A percentile compares a stretch with the other conserved stretches of the same genome.
Conservation (phyloP, 2,888 invertebrate species). For the Lasioglossum morio region DNA sequence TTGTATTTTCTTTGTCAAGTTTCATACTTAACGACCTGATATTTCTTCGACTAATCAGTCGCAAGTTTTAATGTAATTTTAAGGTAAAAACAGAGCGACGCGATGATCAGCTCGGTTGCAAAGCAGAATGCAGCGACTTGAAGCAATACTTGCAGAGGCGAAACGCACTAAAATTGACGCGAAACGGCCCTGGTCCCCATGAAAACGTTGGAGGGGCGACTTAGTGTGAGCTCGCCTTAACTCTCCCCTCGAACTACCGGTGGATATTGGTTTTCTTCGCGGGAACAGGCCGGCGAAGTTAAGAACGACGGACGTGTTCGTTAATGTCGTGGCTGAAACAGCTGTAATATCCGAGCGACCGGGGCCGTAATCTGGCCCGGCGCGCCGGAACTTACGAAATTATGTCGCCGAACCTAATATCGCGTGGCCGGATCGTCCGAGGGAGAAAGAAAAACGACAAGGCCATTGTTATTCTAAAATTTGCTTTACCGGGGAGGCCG, state of each 20-base stretch:
- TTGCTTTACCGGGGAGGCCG: conserved; percentile 21
- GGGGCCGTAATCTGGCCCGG: background rate
- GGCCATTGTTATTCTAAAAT: conserved; percentile 41
- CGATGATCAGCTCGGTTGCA: background rate
- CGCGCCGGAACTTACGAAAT: conserved; percentile 20
- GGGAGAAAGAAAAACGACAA: background rate
- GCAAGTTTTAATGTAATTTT: background rate
- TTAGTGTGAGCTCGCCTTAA: conserved; percentile 5
- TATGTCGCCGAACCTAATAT: conserved; percentile 19
- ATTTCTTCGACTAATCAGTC: no score
- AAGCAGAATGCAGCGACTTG: background rate
- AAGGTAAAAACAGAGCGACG: background rate
- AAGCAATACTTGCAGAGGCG: background rate
- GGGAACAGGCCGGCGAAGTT: conserved; percentile 19
- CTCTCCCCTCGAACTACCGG: background rate
- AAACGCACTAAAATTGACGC: background rate
- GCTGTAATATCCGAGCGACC: conserved; percentile 21
- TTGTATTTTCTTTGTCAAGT: no score
- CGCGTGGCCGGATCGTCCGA: background rate
- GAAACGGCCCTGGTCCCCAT: background rate
- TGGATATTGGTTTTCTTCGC: conserved; percentile 18
- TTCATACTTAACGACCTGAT: no score
- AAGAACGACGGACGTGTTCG: conserved; percentile 25
- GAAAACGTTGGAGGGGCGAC: background rate
- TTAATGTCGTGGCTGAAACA: conserved; percentile 16